phyloP scores from a whole-genome alignment of 2,113 vertebrate species.

The Spermophilus dauricus region DNA sequence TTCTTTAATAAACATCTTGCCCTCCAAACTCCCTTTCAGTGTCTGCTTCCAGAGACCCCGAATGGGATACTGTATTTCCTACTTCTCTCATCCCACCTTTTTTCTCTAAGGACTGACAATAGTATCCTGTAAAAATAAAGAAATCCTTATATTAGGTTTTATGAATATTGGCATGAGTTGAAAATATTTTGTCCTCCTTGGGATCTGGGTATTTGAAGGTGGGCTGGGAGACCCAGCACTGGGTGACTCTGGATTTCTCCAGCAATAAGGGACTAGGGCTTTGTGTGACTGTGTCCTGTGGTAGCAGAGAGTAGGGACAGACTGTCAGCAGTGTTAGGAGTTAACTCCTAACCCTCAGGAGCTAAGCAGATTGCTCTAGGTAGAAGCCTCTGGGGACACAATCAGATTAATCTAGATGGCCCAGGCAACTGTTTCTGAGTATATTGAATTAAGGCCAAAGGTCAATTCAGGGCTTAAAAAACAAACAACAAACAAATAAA shows the following conservation, averaged over 20 bases:
- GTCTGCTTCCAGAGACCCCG: neutral
- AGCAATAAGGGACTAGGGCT: neutral
- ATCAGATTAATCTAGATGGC: conserved; percentile 27
- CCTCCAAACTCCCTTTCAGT: neutral
- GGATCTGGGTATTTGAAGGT: too few relatives aligned
- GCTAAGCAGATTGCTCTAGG: conserved; percentile 41
- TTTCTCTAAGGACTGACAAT: neutral
- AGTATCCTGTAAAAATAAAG: neutral
- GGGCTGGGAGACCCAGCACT: neutral
- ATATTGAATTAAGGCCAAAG: conserved; percentile 55
- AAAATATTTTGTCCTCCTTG: neutral
- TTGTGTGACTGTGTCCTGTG: rapidly evolving
- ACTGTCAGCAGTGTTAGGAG: neutral
- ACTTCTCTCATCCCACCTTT: neutral
- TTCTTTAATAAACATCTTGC: neutral
- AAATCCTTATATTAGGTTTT: neutral
- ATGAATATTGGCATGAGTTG: neutral
- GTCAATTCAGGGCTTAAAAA: conserved; percentile 17
- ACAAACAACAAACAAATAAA: neutral
- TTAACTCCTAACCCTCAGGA: neutral
- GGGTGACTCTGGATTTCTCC: too few relatives aligned
- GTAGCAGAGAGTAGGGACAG: neutral
- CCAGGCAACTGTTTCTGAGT: conserved; percentile 19
- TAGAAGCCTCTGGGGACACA: neutral
- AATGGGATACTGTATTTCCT: neutral